phyloP scores from a whole-genome alignment of 2,797 vertebrate species.

The Bovichtus diacanthus region DNA sequence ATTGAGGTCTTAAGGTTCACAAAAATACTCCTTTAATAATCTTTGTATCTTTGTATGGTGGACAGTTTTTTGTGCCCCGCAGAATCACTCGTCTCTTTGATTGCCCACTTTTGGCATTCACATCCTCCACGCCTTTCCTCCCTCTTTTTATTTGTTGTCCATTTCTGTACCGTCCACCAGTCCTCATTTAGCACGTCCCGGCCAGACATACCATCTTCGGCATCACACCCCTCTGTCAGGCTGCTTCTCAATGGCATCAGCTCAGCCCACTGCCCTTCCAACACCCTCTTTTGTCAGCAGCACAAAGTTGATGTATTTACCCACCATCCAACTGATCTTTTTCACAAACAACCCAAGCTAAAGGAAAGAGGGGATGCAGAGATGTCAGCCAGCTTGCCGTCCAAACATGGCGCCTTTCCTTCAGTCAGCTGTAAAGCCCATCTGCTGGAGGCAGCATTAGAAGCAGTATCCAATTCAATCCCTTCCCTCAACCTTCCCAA shows the following conservation, averaged over 20 bases:
- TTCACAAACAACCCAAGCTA: constrained; percentile 79
- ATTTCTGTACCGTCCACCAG: constrained; percentile 58
- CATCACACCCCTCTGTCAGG: constrained; percentile 69
- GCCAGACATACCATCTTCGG: constrained; percentile 67
- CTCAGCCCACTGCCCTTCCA: constrained; percentile 60
- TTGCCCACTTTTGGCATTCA: constrained; percentile 36
- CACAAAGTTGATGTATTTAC: constrained; percentile 86
- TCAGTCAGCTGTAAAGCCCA: constrained; percentile 76
- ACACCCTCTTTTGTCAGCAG: constrained; percentile 77
- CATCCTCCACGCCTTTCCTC: constrained; percentile 30
- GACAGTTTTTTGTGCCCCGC: constrained; percentile 1
- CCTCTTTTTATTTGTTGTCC: constrained; percentile 61
- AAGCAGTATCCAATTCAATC: constrained; percentile 96
- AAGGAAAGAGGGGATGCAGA: constrained; percentile 67
- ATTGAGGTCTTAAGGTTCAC: not conserved
- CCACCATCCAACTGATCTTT: constrained; percentile 82
- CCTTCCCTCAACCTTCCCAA: constrained; percentile 86
- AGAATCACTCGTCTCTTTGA: constrained; percentile 26
- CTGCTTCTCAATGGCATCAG: constrained; percentile 65
- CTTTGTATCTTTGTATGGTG: not conserved
- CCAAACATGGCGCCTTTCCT: constrained; percentile 64
- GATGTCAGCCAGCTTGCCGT: constrained; percentile 71
- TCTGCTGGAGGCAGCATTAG: constrained; percentile 84
- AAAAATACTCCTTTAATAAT: constrained; percentile 6
- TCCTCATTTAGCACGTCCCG: constrained; percentile 66